phyloP scores from a whole-genome alignment of 2,888 invertebrate genomes.

The Chymomyza fuscimana region DNA sequence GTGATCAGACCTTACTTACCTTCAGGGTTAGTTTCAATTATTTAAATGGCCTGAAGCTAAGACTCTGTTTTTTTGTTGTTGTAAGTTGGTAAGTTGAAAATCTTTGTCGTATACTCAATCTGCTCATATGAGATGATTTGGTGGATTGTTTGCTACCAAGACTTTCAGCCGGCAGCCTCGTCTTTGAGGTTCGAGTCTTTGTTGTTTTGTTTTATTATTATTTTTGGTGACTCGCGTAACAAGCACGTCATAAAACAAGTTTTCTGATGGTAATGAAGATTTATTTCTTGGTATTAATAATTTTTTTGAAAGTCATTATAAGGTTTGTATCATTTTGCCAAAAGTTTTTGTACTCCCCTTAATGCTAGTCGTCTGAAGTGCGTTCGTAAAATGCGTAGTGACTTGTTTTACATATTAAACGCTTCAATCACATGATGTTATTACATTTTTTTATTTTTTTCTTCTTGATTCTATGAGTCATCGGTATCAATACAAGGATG shows the following conservation, averaged over 20 bases:
- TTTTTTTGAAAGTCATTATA: not conserved
- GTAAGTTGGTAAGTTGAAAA: not conserved
- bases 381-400: no score
- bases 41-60: not conserved
- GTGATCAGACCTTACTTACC: not conserved
- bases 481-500: no score
- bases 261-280: conserved; percentile 58
- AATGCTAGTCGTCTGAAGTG: not conserved
- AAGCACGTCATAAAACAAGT: conserved; percentile 59
- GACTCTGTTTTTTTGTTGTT: conserved; percentile 8
- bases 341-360: not conserved
- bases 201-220: not conserved
- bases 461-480: no score
- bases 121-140: conserved; percentile 3
- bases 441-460: no score
- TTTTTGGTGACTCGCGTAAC: conserved; percentile 44
- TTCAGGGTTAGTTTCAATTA: not conserved
- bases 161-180: no score
- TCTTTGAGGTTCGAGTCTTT: not conserved
- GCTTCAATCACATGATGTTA: no score
- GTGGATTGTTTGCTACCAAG: no score
- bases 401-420: no score
- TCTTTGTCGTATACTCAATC: conserved; percentile 57
- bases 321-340: not conserved
- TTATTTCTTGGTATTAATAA: not conserved